Evolutionary conservation across 2,888 invertebrate genomes (phyloP).

Genomic region (Erebia palarica): DNA sequence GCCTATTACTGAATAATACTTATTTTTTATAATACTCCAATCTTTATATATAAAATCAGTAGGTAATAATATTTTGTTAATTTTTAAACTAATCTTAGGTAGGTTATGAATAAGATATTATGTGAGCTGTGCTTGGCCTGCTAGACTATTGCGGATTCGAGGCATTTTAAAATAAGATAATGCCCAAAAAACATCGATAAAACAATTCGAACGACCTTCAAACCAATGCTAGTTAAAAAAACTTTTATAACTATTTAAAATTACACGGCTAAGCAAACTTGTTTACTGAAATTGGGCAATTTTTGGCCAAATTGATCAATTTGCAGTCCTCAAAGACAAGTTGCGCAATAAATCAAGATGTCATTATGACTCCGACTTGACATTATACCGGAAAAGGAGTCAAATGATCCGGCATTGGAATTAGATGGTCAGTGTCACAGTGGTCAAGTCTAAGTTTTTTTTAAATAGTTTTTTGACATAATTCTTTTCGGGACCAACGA

Average conservation of each 20-base stretch:
- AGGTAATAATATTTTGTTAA: no score
- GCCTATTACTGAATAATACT: no score
- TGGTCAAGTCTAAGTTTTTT: background rate
- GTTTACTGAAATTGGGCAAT: slow-evolving; percentile 61
- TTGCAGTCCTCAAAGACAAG: slow-evolving; percentile 59
- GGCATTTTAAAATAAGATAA: background rate
- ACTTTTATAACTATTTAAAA: slow-evolving; percentile 53
- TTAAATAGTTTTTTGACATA: no score
- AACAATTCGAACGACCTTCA: slow-evolving; percentile 16
- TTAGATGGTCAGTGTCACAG: background rate
- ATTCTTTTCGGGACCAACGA: no score
- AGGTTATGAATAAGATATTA: no score
- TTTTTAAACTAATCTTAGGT: no score
- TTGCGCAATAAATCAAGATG: slow-evolving; percentile 61
- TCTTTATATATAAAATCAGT: no score
- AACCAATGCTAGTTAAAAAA: background rate
- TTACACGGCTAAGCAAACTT: slow-evolving; percentile 52
- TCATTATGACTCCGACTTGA: slow-evolving; percentile 49
- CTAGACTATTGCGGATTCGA: background rate
- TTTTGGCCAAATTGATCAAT: slow-evolving; percentile 66
- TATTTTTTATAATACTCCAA: no score
- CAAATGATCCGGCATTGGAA: slow-evolving; percentile 24
- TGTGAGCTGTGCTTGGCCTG: no score
- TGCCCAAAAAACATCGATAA: background rate
- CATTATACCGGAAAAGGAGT: slow-evolving; percentile 48